Evolutionary conservation across 2,113 vertebrate species (phyloP).

Genomic region (Lynx canadensis): DNA sequence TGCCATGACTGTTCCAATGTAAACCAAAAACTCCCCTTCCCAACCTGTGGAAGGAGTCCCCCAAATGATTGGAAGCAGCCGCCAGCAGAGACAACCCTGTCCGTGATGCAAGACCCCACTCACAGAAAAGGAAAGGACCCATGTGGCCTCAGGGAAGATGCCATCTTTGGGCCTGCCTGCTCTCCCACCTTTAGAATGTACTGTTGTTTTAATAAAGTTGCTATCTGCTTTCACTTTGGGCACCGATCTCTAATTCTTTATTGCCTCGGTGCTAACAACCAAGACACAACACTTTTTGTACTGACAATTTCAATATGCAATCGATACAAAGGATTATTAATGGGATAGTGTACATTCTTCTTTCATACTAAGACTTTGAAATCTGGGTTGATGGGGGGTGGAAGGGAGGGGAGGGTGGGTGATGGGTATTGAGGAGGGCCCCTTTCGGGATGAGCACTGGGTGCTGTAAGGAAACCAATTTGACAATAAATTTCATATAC

Average conservation of each 20-base stretch:
- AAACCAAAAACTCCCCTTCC: background rate
- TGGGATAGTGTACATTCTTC: background rate
- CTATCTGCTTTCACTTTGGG: background rate
- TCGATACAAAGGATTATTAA: background rate
- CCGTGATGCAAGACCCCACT: background rate
- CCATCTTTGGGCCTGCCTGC: background rate
- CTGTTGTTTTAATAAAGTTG: background rate
- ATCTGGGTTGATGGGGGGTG: background rate
- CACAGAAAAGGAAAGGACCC: background rate
- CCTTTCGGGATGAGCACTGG: no score
- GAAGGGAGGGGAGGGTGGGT: no score
- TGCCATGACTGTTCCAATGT: background rate
- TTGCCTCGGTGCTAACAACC: background rate
- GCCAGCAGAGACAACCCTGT: background rate
- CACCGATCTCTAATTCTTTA: background rate
- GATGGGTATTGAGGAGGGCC: no score
- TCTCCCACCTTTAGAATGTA: background rate
- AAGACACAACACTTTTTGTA: background rate
- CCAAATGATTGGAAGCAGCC: background rate
- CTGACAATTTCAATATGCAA: background rate
- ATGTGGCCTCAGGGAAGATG: background rate
- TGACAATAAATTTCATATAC: no score
- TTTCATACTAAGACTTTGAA: background rate
- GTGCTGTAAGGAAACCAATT: no score
- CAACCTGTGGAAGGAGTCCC: background rate